These are phyloP conservation scores for Typhlichthys subterraneus DNA, from an alignment of 2,797 vertebrate species.

Conservation along the genomic window DNA sequence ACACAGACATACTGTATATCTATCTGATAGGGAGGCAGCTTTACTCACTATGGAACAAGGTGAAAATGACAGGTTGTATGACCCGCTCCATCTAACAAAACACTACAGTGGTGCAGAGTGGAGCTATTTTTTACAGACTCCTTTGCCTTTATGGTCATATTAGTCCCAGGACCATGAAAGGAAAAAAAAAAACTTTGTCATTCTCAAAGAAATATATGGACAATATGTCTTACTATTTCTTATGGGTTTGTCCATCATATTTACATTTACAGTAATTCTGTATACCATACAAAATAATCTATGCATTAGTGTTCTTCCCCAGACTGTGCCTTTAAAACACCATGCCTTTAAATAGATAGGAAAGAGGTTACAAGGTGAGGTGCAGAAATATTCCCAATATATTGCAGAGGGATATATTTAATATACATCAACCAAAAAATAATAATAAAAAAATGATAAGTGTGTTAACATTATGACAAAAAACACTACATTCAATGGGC, in stretches of 20 bases:
- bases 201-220: background rate
- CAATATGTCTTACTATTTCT: background rate
- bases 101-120: conserved; percentile 32
- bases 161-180: conserved; percentile 16
- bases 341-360: background rate
- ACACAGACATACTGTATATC: conserved; percentile 66
- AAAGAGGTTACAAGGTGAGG: no score
- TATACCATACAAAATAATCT: no score
- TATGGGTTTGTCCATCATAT: no score
- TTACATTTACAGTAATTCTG: no score
- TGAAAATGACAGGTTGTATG: conserved; percentile 75
- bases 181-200: background rate
- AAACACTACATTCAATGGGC: no score
- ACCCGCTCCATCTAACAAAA: conserved; percentile 59
- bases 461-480: no score
- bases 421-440: no score
- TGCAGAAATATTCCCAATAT: no score
- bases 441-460: no score
- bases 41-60: conserved; percentile 66
- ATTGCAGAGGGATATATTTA: no score
- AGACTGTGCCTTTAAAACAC: no score
- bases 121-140: conserved; percentile 48
- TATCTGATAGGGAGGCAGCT: conserved; percentile 71
- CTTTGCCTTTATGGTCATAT: conserved; percentile 33
- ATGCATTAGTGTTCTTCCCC: no score